Evolutionary conservation across 2,888 invertebrate genomes (phyloP), one percentile per base, ranked within the genome.

Genomic region (Altica lythri): DNA sequence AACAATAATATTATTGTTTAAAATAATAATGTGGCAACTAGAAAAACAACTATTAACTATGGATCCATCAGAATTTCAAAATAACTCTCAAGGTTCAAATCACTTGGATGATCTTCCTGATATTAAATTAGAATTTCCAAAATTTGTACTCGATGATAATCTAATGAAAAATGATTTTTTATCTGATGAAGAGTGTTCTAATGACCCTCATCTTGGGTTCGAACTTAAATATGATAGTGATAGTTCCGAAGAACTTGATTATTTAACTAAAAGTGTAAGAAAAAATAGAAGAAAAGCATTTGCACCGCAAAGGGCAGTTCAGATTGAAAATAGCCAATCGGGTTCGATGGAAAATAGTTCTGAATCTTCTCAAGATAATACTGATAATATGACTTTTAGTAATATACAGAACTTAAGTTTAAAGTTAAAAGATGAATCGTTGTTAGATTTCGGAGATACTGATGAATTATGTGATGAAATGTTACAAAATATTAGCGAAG

Each of bases 211-310:
- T 14, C 27, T 65, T 9, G 49, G 48, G 12, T 52, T 67, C 35
- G 62, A 62, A 2, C 47, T 65, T 9, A 60, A 65, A 29, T 50
- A 63, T 49, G 63, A 62, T 14, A 65, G 62, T 42, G 65, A 67
- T 51, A 63, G 59, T 42, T 57, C 57, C 14, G 66, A 67, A 8
- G 63, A 65, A 13, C n/a, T 51, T 18, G 55, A 55, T 32, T 42
- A 48, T 18, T 35, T 57, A 2, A 43, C 42, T 2, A 57, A 57
- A 47, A 54, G 22, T 16, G 66, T 64, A 3, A 61, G 68, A 12
- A 71, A 67, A 58, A 73, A 67, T 46, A 66, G 72, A 46, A 61
- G 75, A 17, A 75, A 75, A 61, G 66, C 71, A 3, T 49, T 70
- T 3, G 64, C 68, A 32, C 75, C 75, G 1, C 75, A 75, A 57